Evolutionary conservation across 2,113 vertebrate genomes (phyloP), one percentile per base, ranked within the genome.

Genomic region (Caretta caretta): DNA sequence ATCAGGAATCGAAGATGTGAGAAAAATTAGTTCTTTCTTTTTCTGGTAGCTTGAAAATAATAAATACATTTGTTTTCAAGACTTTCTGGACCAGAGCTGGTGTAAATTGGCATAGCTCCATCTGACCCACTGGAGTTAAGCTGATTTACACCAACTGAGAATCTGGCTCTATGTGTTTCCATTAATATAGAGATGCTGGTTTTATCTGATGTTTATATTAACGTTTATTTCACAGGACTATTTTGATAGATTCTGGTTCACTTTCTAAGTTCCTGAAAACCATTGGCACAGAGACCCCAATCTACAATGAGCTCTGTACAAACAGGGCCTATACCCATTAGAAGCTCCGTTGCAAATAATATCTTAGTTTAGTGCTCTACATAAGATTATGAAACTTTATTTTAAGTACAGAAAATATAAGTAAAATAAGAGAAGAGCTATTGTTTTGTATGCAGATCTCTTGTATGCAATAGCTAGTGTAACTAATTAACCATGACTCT

Each of bases 401-500:
- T 86, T 94, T 54, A 17, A 84, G 4, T 49, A 24, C 12, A 92
- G 25, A 54, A 56, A 88, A 85, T 48, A 10, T 24, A 90, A 80
- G 54, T 91, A 93, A 97, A 97, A 75, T 84, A 95, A 75, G 38
- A 93, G 29, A n/a, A 95, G 86, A 97, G 85, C 84, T 78, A 85
- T 97, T 95, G 56, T 86, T 69, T 49, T 97, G 24, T 14, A 82
- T 35, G 25, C 4, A 5, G 35, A 84, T 96, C 96, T 95, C 79
- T 92, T 84, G 65, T 83, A 92, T 81, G 62, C 69, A 90, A 93
- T 75, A 72, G 31, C 19, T 91, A 75, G 46, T 57, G 2, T 86
- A 72, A 84, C 14, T 89, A 96, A 98, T 97, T 97, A 97, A 87
- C 62, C 50, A 84, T 50, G 62, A 88, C 53, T 94, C 88, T 90